Evolutionary conservation across 2,888 invertebrate species (phyloP).

Genomic region (Alcis repandata): DNA sequence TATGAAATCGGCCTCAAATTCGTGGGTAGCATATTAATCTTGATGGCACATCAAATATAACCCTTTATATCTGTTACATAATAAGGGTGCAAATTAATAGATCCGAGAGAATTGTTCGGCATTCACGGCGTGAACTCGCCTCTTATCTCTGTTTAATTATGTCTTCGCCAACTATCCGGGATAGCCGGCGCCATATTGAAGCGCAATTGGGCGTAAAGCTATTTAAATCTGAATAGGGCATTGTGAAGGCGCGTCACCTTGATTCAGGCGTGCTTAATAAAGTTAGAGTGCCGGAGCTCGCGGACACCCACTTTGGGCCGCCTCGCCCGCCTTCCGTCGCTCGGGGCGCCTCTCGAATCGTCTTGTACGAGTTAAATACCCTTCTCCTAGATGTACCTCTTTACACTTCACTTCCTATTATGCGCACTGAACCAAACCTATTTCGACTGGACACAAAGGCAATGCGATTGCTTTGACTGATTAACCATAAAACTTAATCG

Average conservation of each 20-base stretch:
- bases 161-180: constrained; percentile 73
- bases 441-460: constrained; percentile 53
- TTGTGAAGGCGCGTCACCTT: constrained; percentile 84
- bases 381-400: constrained; percentile 56
- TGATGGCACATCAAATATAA: constrained; percentile 14
- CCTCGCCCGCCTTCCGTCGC: constrained; percentile 61
- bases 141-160: constrained; percentile 80
- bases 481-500: constrained; percentile 33
- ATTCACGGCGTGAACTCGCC: constrained; percentile 61
- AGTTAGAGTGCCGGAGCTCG: constrained; percentile 78
- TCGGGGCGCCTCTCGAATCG: constrained; percentile 65
- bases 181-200: constrained; percentile 80
- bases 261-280: constrained; percentile 81
- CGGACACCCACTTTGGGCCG: constrained; percentile 62
- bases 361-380: constrained; percentile 71
- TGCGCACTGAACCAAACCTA: constrained; percentile 55
- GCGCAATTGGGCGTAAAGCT: constrained; percentile 86
- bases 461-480: constrained; percentile 40
- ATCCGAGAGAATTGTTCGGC: constrained; percentile 46
- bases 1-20: background rate
- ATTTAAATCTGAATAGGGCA: constrained; percentile 86
- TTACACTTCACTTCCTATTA: constrained; percentile 62
- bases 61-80: constrained; percentile 39
- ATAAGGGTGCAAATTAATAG: constrained; percentile 46
- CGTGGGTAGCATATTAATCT: background rate